Base-by-base conservation (phyloP, 1,140 invertebrate species). In the Geopemphigus sp. region DNA sequence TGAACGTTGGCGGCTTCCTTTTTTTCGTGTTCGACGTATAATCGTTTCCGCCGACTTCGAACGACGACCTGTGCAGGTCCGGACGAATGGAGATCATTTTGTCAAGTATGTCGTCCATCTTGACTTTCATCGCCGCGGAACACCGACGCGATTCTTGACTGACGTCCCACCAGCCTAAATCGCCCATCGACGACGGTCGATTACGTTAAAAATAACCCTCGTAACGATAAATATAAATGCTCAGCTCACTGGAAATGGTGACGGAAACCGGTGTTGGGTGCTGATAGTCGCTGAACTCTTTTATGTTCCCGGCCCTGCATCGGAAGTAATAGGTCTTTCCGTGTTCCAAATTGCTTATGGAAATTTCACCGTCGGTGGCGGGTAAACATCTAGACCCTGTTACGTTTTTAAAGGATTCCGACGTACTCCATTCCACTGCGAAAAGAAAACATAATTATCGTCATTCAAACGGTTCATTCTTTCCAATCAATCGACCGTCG, bases 1-100 rank as follows among this genome's bases (percentile, higher is more conserved):
- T 94, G 63, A 98, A 95, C 63, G 95, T 95, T 72, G 95, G 94
- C 81, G 94, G 94, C 84, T 95, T 95, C 85, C 92, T 88, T 84
- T 89, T 85, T 84, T 92, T 88, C 57, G 88, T 83, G 4, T 87
- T 88, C 5, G 87, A 87, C 6, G 88, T 86, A 47, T 90, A 90
- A 73, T 90, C 87, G 45, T 73, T 61, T 17, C 70, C 80, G 54
- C 63, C 45, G n/a, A 81, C 47, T 53, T 81, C 72, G n/a, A 81
- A 73, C 11, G 87, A 63, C 15, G 70, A 76, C 53, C 73, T 83
- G 22, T 78, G 74, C n/a, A 84, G 72, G 68, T 90, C 88, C 2
- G 90, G 91, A 54, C 92, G 87, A 0, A 89, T 87, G 66, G 89
- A 87, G 70, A 89, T 88, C 29, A 93, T 89, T 81, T 91, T 90